Conservation (phyloP, 2,113 vertebrate genomes). For the Ranitomeya imitator region DNA sequence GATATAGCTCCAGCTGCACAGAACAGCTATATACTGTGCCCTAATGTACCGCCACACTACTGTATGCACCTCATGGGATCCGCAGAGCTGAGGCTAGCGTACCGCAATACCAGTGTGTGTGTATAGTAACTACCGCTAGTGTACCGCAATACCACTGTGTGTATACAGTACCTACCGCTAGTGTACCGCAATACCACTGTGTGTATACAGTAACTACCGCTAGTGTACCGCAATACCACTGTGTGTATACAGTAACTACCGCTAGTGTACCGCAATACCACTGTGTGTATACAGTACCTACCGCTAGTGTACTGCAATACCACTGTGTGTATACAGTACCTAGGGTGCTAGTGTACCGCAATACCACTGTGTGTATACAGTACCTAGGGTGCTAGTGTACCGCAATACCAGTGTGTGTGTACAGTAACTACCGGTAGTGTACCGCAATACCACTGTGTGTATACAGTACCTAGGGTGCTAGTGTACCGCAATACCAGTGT, state of each 20-base stretch:
- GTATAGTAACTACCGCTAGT: background rate
- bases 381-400: background rate
- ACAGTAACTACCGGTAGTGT: background rate
- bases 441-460: background rate
- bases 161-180: background rate
- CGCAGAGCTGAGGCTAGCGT: background rate
- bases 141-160: background rate
- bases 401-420: background rate
- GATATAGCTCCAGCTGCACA: background rate
- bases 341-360: background rate
- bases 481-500: too few species aligned
- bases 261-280: background rate
- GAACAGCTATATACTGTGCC: background rate
- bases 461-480: background rate
- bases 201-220: background rate
- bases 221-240: background rate
- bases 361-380: background rate
- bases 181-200: background rate
- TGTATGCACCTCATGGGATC: too few species aligned
- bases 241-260: background rate
- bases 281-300: background rate
- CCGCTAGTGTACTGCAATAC: background rate
- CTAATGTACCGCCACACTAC: background rate
- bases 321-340: background rate
- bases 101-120: background rate